Percentiles rank a stretch among this genome's conserved stretches.
Conservation (phyloP, 2,888 invertebrate species). For the Synanthedon andrenaeformis region DNA sequence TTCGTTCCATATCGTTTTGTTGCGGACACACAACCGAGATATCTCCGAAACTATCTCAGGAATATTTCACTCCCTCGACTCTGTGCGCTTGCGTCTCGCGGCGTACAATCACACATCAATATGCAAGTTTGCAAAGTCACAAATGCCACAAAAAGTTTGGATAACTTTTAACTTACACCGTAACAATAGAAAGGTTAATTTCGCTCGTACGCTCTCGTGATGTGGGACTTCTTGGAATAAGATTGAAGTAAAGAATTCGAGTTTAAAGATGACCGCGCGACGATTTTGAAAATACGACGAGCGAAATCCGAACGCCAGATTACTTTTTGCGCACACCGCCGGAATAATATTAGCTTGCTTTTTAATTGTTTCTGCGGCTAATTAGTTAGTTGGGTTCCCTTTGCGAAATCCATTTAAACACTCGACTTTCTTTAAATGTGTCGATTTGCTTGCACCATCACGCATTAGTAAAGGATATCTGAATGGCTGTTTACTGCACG, state of each 20-base stretch:
- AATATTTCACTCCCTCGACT: constrained; percentile 45
- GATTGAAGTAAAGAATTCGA: constrained; percentile 26
- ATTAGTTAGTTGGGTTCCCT: constrained; percentile 40
- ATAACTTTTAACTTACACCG: neutral
- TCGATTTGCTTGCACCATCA: too few species aligned
- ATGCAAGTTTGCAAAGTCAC: neutral
- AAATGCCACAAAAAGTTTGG: neutral
- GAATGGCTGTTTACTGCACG: too few species aligned
- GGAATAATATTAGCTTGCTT: constrained; percentile 36
- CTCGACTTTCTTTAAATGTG: too few species aligned
- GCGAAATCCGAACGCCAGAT: constrained; percentile 51
- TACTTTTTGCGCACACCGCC: constrained; percentile 45
- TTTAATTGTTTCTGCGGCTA: constrained; percentile 57
- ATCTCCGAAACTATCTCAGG: constrained; percentile 56
- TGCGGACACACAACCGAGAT: constrained; percentile 43
- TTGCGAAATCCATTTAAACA: constrained; percentile 1
- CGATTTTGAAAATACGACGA: constrained; percentile 66
- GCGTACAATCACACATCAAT: constrained; percentile 12
- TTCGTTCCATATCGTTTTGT: constrained; percentile 53
- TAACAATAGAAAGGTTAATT: constrained; percentile 4
- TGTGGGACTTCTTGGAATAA: constrained; percentile 9
- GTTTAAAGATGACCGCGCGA: constrained; percentile 43
- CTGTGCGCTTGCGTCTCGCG: constrained; percentile 16
- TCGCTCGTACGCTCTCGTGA: neutral
- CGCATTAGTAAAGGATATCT: too few species aligned